These are phyloP conservation scores for Empis livida DNA, from an alignment of 2,888 invertebrate species.

Conservation along the genomic window DNA sequence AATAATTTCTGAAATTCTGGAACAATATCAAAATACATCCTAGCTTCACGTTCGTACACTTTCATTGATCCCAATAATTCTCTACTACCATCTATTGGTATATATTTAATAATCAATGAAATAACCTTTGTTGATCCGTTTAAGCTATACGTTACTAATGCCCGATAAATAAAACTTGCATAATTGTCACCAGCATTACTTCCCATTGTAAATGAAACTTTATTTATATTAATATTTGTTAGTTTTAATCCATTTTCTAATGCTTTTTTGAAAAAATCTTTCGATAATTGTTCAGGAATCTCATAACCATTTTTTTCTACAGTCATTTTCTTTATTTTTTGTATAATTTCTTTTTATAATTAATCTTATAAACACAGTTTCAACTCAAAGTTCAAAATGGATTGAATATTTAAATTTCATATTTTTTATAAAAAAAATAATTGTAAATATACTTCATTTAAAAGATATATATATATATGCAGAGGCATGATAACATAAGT, in stretches of 20 bases:
- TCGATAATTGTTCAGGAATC: conserved; percentile 11
- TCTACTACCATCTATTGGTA: conserved; percentile 33
- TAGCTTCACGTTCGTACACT: conserved; percentile 36
- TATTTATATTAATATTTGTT: conserved; percentile 25
- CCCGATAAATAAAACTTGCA: conserved; percentile 31
- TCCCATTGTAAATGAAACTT: conserved; percentile 24
- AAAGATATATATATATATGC: too few species aligned
- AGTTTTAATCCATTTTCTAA: conserved; percentile 28
- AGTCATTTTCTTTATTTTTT: too few species aligned
- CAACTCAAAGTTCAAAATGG: too few species aligned
- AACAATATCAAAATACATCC: conserved; percentile 36
- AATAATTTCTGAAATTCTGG: conserved; percentile 35
- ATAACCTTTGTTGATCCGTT: conserved; percentile 19
- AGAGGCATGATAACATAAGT: too few species aligned
- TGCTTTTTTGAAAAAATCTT: conserved; percentile 26
- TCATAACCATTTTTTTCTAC: not conserved
- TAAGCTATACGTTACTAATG: conserved; percentile 8
- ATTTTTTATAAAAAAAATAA: too few species aligned
- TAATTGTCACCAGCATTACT: conserved; percentile 31
- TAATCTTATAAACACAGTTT: too few species aligned
- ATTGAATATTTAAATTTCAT: too few species aligned
- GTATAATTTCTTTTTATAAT: too few species aligned
- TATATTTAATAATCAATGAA: conserved; percentile 23
- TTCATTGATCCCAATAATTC: conserved; percentile 34
- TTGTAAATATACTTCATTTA: too few species aligned